Evolutionary conservation across 2,113 vertebrate genomes (phyloP).

Genomic region (Callithrix jacchus): DNA sequence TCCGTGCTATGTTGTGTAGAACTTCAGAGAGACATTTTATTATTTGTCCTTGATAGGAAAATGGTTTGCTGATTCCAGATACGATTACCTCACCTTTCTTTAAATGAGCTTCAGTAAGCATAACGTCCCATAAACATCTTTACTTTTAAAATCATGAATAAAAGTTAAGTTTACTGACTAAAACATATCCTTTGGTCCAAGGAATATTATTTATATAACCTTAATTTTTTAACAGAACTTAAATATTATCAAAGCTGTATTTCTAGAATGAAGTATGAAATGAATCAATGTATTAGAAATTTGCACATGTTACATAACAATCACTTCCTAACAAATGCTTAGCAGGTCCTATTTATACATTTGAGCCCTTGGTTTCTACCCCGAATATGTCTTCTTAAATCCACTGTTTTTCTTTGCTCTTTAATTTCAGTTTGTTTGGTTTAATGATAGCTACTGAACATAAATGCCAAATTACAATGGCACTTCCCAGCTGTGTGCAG

Average conservation of each 20-base stretch:
- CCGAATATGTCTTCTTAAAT: background rate
- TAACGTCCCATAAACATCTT: background rate
- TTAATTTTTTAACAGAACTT: background rate
- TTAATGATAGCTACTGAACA: slow-evolving; percentile 50
- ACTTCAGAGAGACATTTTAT: background rate
- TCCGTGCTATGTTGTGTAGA: background rate
- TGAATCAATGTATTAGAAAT: background rate
- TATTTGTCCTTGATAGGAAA: slow-evolving; percentile 22
- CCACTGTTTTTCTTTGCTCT: background rate
- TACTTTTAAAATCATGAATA: background rate
- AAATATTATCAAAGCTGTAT: background rate
- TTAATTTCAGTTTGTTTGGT: slow-evolving; percentile 43
- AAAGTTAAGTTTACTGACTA: background rate
- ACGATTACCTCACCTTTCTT: background rate
- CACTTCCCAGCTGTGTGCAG: slow-evolving; percentile 33
- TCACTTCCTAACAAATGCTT: background rate
- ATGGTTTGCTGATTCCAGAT: background rate
- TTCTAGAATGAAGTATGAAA: background rate
- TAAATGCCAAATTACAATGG: slow-evolving; percentile 3
- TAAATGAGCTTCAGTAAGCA: background rate
- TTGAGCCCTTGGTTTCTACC: slow-evolving; percentile 22
- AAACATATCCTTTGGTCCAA: background rate
- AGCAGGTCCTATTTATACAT: slow-evolving; percentile 19
- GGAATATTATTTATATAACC: background rate
- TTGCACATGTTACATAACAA: background rate